These are phyloP conservation scores for Shinisaurus crocodilurus DNA, from an alignment of 2,113 vertebrate species.

Conservation along the genomic window DNA sequence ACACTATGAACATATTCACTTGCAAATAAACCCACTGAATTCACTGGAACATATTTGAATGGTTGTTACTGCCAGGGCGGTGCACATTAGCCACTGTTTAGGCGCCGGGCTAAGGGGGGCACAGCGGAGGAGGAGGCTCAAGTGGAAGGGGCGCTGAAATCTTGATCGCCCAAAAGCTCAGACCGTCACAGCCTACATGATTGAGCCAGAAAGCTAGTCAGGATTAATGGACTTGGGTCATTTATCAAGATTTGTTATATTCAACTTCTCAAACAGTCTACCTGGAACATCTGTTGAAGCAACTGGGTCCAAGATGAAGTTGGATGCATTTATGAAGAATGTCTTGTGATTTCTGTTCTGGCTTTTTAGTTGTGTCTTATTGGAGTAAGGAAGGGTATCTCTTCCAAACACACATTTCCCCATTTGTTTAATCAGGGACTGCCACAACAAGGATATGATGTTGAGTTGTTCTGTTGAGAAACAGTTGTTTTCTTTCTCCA, in stretches of 20 bases:
- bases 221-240: background rate
- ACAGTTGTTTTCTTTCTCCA: background rate
- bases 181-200: background rate
- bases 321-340: background rate
- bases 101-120: too few species aligned
- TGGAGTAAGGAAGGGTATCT: background rate
- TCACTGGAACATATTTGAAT: background rate
- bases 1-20: background rate
- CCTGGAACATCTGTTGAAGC: background rate
- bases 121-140: too few species aligned
- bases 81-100: too few species aligned
- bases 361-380: background rate
- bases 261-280: background rate
- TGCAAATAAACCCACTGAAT: background rate
- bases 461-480: background rate
- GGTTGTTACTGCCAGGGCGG: too few species aligned
- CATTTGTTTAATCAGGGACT: background rate
- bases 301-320: background rate
- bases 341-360: background rate
- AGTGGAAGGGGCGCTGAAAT: too few species aligned
- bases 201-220: background rate
- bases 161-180: too few species aligned
- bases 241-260: background rate
- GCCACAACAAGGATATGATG: background rate
- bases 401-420: background rate